These are phyloP conservation scores for Dryococelus australis DNA, from an alignment of 2,888 invertebrate species.

Conservation along the genomic window DNA sequence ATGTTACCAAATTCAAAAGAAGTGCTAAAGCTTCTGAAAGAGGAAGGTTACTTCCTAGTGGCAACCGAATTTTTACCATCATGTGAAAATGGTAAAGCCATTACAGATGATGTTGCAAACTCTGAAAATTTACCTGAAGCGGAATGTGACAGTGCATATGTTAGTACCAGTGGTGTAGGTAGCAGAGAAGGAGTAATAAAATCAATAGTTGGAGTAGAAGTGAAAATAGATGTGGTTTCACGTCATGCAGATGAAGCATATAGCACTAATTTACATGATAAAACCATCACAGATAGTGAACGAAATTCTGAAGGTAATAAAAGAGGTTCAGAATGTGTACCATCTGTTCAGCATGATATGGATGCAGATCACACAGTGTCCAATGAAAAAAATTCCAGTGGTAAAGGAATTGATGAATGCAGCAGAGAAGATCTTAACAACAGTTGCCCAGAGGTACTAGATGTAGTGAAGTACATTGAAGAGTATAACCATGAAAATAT, in stretches of 20 bases:
- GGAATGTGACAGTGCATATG: background rate
- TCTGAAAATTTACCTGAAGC: background rate
- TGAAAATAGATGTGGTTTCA: background rate
- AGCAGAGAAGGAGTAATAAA: background rate
- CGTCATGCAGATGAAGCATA: background rate
- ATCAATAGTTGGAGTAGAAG: background rate
- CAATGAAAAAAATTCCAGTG: background rate
- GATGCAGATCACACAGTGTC: background rate
- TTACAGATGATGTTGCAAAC: background rate
- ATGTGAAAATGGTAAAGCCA: background rate
- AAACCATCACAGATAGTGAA: background rate
- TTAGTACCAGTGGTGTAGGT: background rate
- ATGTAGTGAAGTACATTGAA: constrained; percentile 70
- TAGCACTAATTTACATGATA: background rate
- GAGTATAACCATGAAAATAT: constrained; percentile 54
- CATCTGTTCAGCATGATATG: background rate
- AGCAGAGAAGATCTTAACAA: constrained; percentile 51
- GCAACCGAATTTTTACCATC: background rate
- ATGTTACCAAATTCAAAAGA: background rate
- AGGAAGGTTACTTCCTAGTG: constrained; percentile 21
- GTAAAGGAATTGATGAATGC: background rate
- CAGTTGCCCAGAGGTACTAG: constrained; percentile 55
- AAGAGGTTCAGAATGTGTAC: background rate
- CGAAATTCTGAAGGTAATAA: background rate
- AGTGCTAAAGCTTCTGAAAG: constrained; percentile 21